Base-by-base conservation (phyloP, 2,113 vertebrate genomes). In the Anseranas semipalmata region DNA sequence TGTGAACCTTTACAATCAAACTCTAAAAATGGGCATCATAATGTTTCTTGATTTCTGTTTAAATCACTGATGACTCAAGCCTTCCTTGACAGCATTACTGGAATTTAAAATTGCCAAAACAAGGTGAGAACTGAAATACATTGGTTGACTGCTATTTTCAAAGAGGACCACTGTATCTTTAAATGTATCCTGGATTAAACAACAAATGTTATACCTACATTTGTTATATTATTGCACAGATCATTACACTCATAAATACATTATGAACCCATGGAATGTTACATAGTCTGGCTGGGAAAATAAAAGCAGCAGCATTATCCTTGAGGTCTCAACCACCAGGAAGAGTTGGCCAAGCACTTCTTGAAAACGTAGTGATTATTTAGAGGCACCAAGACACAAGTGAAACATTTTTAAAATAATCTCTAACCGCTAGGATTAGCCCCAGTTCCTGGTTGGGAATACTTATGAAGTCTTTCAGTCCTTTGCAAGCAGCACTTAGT, bases 161-260 rank as follows among this genome's bases (percentile, higher is more conserved):
- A 41, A 50, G 55, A 93, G 82, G 85, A 91, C 89, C 59, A 95
- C 87, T 97, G 91, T 84, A 92, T 92, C 94, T 95, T 97, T 93
- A 96, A 91, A 74, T 27, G 60, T 27, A 86, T 82, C 95, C 91
- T 62, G 78, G 68, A 82, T 92, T 90, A 78, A 94, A 89, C 68
- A 87, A 89, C 85, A 95, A 82, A 96, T 70, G 60, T 48, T 96
- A 95, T 73, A 95, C 81, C 90, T 89, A 97, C 91, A 93, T 33
- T 92, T 39, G 68, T 95, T 95, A 93, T 94, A 76, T 96, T 97
- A 97, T 94, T 97, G 94, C 97, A 97, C 97, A 85, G 95, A 90
- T 85, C 89, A 91, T 94, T 94, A 97, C 95, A 97, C 68, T 88
- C 88, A 96, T 85, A 97, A 96, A 93, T 94, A 97, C 91, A 90